These are phyloP conservation scores for Cryptoblepharus egeriae DNA, from an alignment of 2,797 vertebrate genomes.

Conservation along the genomic window DNA sequence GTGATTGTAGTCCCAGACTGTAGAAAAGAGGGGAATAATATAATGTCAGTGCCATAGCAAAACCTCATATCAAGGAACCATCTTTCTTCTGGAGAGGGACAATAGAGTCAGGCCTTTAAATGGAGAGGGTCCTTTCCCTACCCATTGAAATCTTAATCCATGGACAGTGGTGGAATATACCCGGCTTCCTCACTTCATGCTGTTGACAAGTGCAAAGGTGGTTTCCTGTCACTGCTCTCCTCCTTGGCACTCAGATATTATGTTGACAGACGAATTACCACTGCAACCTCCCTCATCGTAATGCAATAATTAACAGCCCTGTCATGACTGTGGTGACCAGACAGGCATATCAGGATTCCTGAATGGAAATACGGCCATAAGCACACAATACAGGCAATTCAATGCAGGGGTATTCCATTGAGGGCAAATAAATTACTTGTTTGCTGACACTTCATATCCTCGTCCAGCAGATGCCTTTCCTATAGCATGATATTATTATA, in stretches of 20 bases:
- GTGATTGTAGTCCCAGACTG: no score
- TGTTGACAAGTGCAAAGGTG: conserved; percentile 27
- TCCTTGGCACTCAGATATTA: not conserved
- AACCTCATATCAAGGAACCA: not conserved
- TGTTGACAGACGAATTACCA: conserved; percentile 25
- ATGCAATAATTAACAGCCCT: not conserved
- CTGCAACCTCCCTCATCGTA: not conserved
- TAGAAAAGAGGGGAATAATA: not conserved
- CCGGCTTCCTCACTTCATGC: not conserved
- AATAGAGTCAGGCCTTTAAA: not conserved
- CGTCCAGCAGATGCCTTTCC: not conserved
- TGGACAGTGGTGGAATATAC: not conserved
- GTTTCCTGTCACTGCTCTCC: conserved; percentile 17
- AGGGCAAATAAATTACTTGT: not conserved
- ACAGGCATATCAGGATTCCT: not conserved
- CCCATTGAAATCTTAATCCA: conserved; percentile 1
- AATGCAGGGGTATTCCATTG: not conserved
- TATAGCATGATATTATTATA: not conserved
- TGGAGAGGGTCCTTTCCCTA: not conserved
- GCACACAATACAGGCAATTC: not conserved
- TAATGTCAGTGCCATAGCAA: not conserved
- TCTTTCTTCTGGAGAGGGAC: not conserved
- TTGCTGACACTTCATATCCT: not conserved
- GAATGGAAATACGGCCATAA: not conserved
- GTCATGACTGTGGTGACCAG: not conserved